Percentiles rank a stretch among this genome's conserved stretches.
These are phyloP conservation scores for Arizona elegans DNA, from an alignment of 2,113 vertebrate species.

Conservation along the genomic window DNA sequence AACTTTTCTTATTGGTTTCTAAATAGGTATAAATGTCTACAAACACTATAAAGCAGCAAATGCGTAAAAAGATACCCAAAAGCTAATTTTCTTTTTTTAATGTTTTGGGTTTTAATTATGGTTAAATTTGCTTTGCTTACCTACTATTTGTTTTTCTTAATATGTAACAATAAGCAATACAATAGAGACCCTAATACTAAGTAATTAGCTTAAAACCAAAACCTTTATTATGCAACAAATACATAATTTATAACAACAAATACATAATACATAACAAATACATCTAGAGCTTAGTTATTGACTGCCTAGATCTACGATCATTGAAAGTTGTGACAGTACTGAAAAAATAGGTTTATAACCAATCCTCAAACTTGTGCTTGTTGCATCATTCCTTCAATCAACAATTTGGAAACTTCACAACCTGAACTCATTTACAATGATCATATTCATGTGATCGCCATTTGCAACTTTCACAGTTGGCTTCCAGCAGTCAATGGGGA, in stretches of 20 bases:
- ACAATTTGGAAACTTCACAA: neutral
- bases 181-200: neutral
- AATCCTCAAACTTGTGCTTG: neutral
- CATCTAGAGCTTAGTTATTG: too few relatives aligned
- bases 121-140: neutral
- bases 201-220: neutral
- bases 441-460: neutral
- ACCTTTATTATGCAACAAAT: neutral
- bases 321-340: neutral
- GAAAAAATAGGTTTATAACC: neutral
- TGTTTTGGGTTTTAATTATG: neutral
- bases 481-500: neutral
- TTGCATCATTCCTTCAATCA: neutral
- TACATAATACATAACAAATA: neutral
- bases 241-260: too few relatives aligned
- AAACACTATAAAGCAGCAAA: neutral
- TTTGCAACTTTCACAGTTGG: neutral
- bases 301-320: neutral
- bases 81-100: neutral
- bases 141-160: neutral
- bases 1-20: neutral
- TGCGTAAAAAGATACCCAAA: neutral
- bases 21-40: neutral
- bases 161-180: neutral
- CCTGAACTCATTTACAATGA: neutral